These are phyloP conservation scores for Scolopax mira DNA, from an alignment of 2,113 vertebrate genomes.

Conservation along the genomic window DNA sequence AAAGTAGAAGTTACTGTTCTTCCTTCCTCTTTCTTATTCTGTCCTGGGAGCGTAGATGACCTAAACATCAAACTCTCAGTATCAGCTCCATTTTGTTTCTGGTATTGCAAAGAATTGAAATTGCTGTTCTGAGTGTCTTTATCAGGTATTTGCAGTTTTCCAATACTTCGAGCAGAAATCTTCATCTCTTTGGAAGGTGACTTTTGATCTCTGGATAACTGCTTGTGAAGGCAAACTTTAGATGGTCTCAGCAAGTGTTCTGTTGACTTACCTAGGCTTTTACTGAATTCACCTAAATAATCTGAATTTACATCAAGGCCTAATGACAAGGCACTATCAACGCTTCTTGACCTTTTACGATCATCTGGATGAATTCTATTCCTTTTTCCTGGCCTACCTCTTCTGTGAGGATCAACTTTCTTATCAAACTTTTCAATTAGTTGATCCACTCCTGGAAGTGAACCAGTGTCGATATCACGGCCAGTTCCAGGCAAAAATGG, in stretches of 20 bases:
- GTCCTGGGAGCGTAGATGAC: slow-evolving; percentile 65
- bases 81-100: slow-evolving; percentile 14
- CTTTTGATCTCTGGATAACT: slow-evolving; percentile 10
- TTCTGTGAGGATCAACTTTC: slow-evolving; percentile 79
- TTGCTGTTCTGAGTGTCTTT: slow-evolving; percentile 30
- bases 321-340: slow-evolving; percentile 85
- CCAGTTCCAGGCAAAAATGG: slow-evolving; percentile 93
- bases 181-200: slow-evolving; percentile 55
- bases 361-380: slow-evolving; percentile 89
- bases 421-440: slow-evolving; percentile 93
- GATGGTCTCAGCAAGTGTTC: slow-evolving; percentile 88
- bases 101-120: slow-evolving; percentile 29
- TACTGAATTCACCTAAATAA: slow-evolving; percentile 74
- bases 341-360: slow-evolving; percentile 85
- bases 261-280: slow-evolving; percentile 78
- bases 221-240: slow-evolving; percentile 77
- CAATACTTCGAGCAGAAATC: slow-evolving; percentile 1
- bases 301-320: slow-evolving; percentile 66
- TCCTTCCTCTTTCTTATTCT: slow-evolving; percentile 62
- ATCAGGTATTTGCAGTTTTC: slow-evolving; percentile 35
- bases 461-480: slow-evolving; percentile 91
- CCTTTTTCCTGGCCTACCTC: slow-evolving; percentile 85
- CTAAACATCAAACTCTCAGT: not conserved
- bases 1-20: slow-evolving; percentile 71
- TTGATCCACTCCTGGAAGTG: slow-evolving; percentile 88